Conservation (phyloP, 2,113 vertebrate genomes). For the Entosphenus tridentatus region DNA sequence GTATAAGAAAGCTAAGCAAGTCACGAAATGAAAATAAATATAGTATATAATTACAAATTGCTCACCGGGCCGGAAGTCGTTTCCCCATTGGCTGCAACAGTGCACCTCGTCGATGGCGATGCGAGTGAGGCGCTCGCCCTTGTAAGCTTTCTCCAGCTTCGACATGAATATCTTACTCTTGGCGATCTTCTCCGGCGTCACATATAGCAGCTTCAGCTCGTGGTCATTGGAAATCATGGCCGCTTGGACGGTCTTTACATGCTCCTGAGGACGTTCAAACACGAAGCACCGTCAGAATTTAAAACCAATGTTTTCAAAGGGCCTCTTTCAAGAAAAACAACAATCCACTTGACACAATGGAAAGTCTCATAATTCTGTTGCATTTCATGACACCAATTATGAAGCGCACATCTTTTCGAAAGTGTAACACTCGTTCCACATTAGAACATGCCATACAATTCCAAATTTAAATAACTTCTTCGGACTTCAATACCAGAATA, state of each 20-base stretch:
- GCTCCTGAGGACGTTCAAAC: slow-evolving; percentile 28
- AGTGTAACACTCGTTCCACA: not conserved
- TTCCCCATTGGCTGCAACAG: slow-evolving; percentile 95
- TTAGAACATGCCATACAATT: too few relatives aligned
- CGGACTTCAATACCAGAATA: not conserved
- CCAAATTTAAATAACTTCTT: too few relatives aligned
- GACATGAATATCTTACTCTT: slow-evolving; percentile 96
- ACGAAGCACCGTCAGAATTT: not conserved
- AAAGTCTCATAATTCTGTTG: not conserved
- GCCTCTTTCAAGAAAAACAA: not conserved
- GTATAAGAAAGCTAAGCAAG: too few relatives aligned
- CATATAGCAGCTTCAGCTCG: slow-evolving; percentile 57
- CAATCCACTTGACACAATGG: not conserved
- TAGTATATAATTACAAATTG: not conserved
- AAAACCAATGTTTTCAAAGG: not conserved
- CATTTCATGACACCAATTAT: not conserved
- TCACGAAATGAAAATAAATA: too few relatives aligned
- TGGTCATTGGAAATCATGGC: slow-evolving; percentile 39
- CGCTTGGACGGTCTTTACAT: slow-evolving; percentile 47
- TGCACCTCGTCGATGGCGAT: slow-evolving; percentile 87
- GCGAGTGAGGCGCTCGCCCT: slow-evolving; percentile 32
- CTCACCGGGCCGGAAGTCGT: slow-evolving; percentile 81
- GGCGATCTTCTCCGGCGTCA: slow-evolving; percentile 90
- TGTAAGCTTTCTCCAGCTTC: slow-evolving; percentile 71
- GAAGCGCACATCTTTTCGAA: not conserved